Conservation (phyloP, 1,140 invertebrate species). For the Triops cancriformis region DNA sequence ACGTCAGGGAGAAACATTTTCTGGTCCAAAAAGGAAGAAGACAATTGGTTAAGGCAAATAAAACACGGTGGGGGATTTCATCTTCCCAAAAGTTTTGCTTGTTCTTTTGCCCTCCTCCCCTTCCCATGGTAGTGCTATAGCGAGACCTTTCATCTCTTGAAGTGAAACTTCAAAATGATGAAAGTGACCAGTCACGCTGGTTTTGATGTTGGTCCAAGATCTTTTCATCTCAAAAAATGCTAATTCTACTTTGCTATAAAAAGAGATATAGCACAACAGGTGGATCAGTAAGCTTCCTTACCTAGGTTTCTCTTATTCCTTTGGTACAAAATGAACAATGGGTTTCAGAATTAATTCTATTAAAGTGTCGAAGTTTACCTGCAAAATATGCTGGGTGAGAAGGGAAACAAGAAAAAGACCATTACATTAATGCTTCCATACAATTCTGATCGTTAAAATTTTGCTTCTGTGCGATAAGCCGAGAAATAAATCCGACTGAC, state of each 20-base stretch:
- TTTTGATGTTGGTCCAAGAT: not conserved
- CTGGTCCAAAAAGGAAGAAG: too few species aligned
- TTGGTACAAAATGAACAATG: not conserved
- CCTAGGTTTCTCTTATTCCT: not conserved
- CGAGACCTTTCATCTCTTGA: not conserved
- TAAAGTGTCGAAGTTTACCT: too few species aligned
- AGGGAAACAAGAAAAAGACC: too few species aligned
- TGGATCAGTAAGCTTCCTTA: not conserved
- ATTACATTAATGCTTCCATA: too few species aligned
- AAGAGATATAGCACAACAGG: not conserved
- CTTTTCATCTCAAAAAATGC: not conserved
- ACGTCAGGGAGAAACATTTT: too few species aligned
- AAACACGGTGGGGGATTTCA: too few species aligned
- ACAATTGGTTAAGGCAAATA: too few species aligned
- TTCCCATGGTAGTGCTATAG: not conserved
- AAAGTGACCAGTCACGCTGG: constrained; percentile 4
- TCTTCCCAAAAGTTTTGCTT: too few species aligned
- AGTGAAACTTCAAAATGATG: not conserved
- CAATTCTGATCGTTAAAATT: too few species aligned
- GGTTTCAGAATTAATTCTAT: not conserved
- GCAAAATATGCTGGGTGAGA: too few species aligned
- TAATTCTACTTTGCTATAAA: not conserved
- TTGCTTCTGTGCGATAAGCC: too few species aligned
- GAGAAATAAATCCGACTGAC: too few species aligned
- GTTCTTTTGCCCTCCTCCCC: not conserved